A percentile compares a stretch with the other conserved stretches of the same genome.
Evolutionary conservation across 1,140 invertebrate genomes (phyloP).

Genomic region (Papilio polyxenes): DNA sequence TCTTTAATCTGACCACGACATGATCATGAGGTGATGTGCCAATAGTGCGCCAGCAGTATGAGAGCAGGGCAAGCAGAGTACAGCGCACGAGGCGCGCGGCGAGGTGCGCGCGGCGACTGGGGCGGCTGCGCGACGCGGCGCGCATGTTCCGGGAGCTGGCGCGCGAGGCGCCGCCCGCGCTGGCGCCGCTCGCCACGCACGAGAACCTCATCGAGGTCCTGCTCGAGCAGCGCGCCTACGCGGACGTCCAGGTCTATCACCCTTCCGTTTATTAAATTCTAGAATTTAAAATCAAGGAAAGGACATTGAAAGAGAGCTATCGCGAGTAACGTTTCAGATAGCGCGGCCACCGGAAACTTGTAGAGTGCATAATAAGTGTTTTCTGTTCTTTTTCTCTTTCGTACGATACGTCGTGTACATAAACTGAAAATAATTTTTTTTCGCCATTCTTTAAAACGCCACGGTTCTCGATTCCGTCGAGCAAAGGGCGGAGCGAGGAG

Average conservation of each 20-base stretch:
- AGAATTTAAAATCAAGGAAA: too few relatives aligned
- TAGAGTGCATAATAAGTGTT: too few relatives aligned
- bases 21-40: background rate
- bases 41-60: background rate
- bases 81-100: constrained; percentile 49
- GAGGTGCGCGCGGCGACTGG: constrained; percentile 80
- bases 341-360: too few relatives aligned
- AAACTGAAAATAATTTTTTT: background rate
- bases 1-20: too few relatives aligned
- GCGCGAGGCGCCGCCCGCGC: constrained; percentile 97
- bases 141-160: constrained; percentile 99
- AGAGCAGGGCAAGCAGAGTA: background rate
- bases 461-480: too few relatives aligned
- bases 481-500: too few relatives aligned
- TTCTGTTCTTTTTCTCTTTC: too few relatives aligned
- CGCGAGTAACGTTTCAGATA: too few relatives aligned
- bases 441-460: background rate
- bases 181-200: constrained; percentile 97
- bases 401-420: too few relatives aligned
- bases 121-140: constrained; percentile 95
- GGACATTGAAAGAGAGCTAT: too few relatives aligned
- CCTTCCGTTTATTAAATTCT: background rate
- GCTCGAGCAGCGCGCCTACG: constrained; percentile 97
- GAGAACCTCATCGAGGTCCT: constrained; percentile 98
- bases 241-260: constrained; percentile 85